Percentiles rank a stretch among this genome's conserved stretches.
Conservation (phyloP, 92 coral and sea anemone species). For the Meandrina meandrites region DNA sequence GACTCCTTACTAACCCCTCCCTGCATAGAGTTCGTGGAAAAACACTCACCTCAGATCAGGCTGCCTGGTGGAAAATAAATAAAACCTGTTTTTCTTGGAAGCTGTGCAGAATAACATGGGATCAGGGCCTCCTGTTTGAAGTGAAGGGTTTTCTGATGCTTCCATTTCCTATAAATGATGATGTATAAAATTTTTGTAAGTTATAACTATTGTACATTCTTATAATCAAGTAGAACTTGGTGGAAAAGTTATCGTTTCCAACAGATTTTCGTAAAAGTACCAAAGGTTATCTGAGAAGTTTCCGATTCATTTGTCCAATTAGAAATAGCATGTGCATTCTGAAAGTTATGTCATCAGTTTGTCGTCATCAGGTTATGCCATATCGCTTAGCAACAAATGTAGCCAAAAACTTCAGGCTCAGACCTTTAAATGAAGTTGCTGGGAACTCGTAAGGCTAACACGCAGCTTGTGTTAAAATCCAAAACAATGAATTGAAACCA, state of each 20-base stretch:
- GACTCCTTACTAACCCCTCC: neutral
- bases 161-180: conserved; percentile 77
- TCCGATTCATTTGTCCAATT: neutral
- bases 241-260: too few species aligned
- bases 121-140: conserved; percentile 74
- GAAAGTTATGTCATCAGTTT: neutral
- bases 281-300: neutral
- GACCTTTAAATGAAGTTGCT: neutral
- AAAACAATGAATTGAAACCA: too few species aligned
- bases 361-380: neutral
- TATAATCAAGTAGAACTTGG: too few species aligned
- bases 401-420: neutral
- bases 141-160: conserved; percentile 95
- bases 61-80: conserved; percentile 86
- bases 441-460: too few species aligned
- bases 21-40: neutral
- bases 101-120: conserved; percentile 94
- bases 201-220: neutral
- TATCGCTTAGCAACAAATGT: too few species aligned
- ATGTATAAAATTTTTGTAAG: neutral
- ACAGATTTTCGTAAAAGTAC: too few species aligned
- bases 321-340: neutral
- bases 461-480: too few species aligned
- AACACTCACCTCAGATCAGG: conserved; percentile 87
- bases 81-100: conserved; percentile 93